phyloP scores from a whole-genome alignment of 2,113 vertebrate species.

The Crypturellus undulatus region DNA sequence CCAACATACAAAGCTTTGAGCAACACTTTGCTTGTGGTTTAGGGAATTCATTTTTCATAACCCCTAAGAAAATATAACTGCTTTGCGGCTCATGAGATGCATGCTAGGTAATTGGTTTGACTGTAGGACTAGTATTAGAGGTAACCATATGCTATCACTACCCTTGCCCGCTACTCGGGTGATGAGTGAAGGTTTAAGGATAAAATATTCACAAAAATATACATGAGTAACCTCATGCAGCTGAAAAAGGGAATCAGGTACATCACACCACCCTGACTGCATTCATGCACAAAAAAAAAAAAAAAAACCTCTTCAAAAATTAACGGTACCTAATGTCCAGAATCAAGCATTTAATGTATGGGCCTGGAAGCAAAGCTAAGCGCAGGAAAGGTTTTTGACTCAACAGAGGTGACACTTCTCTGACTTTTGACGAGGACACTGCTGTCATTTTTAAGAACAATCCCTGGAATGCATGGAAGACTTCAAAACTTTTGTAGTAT shows the following conservation, averaged over 20 bases:
- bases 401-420: background rate
- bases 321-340: background rate
- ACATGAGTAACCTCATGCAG: background rate
- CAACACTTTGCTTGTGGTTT: background rate
- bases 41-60: background rate
- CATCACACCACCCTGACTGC: background rate
- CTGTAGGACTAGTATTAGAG: slow-evolving; percentile 3
- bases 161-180: background rate
- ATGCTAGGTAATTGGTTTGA: slow-evolving; percentile 23
- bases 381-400: background rate
- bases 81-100: background rate
- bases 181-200: background rate
- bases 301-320: background rate
- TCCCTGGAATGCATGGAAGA: background rate
- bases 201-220: background rate
- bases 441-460: background rate
- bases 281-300: background rate
- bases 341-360: background rate
- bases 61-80: background rate
- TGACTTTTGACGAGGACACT: background rate
- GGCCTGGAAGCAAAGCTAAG: background rate
- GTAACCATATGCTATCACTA: background rate
- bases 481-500: background rate
- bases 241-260: background rate
- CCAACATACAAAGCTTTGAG: background rate